Evolutionary conservation across 2,113 vertebrate species (phyloP).

Genomic region (Condylura cristata): DNA sequence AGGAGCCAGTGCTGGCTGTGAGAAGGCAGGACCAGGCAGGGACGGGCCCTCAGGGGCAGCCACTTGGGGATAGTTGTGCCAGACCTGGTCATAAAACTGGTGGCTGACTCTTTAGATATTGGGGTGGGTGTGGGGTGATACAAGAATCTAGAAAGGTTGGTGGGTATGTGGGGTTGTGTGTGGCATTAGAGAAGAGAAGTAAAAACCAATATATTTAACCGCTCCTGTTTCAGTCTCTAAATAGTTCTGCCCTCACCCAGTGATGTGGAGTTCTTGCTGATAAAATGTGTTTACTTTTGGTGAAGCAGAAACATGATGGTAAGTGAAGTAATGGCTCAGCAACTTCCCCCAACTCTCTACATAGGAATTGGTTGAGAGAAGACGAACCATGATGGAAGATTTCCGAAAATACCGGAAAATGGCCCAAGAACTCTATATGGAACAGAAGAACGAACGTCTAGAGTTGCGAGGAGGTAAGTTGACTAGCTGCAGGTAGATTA

Average conservation of each 20-base stretch:
- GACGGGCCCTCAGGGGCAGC: background rate
- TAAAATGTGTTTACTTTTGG: no score
- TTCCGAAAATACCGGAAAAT: slow-evolving; percentile 94
- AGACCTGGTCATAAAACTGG: no score
- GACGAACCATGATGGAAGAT: slow-evolving; percentile 97
- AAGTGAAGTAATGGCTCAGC: background rate
- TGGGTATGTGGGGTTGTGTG: no score
- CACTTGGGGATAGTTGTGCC: rapidly evolving
- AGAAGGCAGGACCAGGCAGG: background rate
- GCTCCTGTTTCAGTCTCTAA: rapidly evolving
- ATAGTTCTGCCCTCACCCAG: rapidly evolving
- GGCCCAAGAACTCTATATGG: slow-evolving; percentile 89
- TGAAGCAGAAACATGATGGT: background rate
- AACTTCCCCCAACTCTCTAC: background rate
- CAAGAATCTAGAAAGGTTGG: no score
- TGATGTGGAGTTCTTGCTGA: background rate
- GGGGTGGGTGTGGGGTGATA: no score
- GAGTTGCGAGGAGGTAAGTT: slow-evolving; percentile 94
- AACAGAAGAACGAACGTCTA: slow-evolving; percentile 92
- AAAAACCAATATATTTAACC: rapidly evolving
- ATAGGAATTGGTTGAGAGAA: slow-evolving; percentile 96
- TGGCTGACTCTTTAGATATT: background rate
- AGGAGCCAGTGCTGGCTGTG: rapidly evolving
- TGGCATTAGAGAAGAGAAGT: background rate
- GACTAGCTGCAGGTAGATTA: no score